Conservation (phyloP, 2,113 vertebrate species). For the Struthio camelus region DNA sequence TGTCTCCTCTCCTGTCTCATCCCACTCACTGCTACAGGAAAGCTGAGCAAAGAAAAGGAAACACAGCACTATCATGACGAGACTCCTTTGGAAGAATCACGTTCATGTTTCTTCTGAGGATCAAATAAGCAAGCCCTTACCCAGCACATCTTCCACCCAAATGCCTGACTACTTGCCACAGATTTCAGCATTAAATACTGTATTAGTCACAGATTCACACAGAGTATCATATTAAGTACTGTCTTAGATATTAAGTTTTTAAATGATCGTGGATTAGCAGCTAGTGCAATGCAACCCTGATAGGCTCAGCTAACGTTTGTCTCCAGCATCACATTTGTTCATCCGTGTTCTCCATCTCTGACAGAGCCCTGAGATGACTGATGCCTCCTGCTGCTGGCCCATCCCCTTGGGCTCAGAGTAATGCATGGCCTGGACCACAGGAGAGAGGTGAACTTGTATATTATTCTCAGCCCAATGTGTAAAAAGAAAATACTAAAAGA, state of each 20-base stretch:
- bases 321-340: no score
- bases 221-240: background rate
- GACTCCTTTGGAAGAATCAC: background rate
- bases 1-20: background rate
- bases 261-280: background rate
- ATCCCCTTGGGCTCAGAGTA: background rate
- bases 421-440: background rate
- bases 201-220: background rate
- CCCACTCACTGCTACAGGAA: background rate
- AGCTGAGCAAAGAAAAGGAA: background rate
- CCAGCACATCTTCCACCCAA: background rate
- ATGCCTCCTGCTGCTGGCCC: background rate
- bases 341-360: background rate
- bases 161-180: background rate
- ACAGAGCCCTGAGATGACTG: background rate
- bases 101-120: background rate
- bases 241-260: background rate
- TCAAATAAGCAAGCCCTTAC: background rate
- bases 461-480: rapidly evolving
- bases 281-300: background rate
- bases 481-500: background rate
- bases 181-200: rapidly evolving
- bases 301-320: background rate
- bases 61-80: background rate
- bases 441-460: no score